Conservation (phyloP, 2,113 vertebrate species). For the Coracopsis vasa region DNA sequence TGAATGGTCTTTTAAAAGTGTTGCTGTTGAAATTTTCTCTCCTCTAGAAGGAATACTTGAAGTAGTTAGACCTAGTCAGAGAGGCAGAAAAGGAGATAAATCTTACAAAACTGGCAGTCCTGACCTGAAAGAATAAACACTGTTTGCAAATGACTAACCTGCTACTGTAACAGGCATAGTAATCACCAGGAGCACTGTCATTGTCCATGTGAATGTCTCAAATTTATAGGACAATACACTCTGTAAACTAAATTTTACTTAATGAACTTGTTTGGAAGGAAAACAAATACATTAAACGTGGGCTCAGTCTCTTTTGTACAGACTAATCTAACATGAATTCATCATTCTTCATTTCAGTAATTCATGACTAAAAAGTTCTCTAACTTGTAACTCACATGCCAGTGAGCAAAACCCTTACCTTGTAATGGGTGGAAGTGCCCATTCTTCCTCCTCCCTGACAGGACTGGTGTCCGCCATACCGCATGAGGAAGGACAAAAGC, state of each 20-base stretch:
- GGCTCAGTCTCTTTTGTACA: neutral
- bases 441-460: neutral
- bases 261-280: neutral
- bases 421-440: neutral
- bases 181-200: neutral
- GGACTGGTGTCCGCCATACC: fast-evolving
- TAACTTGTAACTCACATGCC: fast-evolving
- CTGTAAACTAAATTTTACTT: neutral
- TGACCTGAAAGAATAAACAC: neutral
- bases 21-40: neutral
- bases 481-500: neutral
- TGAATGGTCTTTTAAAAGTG: neutral
- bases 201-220: neutral
- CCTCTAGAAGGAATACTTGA: neutral
- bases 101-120: neutral
- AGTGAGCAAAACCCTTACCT: neutral
- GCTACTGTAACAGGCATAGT: neutral
- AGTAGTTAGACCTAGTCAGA: neutral
- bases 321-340: neutral
- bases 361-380: neutral
- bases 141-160: neutral
- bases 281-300: neutral
- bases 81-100: neutral
- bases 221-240: neutral
- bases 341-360: neutral